Base-by-base conservation (phyloP, 2,797 vertebrate species). In the Hapalemur alaotrensis region DNA sequence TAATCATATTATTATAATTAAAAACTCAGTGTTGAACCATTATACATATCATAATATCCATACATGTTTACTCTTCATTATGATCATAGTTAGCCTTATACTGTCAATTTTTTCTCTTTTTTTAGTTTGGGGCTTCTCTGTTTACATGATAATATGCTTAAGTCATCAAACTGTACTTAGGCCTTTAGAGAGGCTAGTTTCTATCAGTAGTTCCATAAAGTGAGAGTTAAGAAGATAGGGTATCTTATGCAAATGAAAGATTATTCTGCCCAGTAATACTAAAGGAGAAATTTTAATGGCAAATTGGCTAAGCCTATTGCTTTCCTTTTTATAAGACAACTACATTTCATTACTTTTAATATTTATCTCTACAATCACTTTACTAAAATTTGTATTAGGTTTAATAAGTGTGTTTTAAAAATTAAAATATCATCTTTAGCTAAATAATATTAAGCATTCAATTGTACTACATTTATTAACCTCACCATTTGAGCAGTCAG, bases 401-500 rank as follows among this genome's bases (percentile, higher is more conserved):
- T 18, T 50, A 84, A 54, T 15, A 76, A 75, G 15, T 11, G 14
- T 22, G 0, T 18, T 95, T 43, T 28, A 48, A 84, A 83, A 94
- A 48, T 38, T 13, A 75, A 67, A 84, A 32, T 48, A 75, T 12
- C 18, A 73, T 61, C 59, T 73, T 92, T 30, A 70, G 65, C 28
- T 38, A 25, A 18, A 79, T 1, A 6, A 8, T 0, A 46, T 32
- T 22, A 91, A 83, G 32, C 15, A 11, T 7, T 35, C 3, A 3
- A 1, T 12, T 1, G 1, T 0, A 10, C 3, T 9, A 0, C 0
- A 13, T 7, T 22, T 4, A 2, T 57, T 28, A 38, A 7, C 2
- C 98, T 97, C 98, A 99, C 99, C 99, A 93, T 99, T 99, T 75
- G 99, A 99, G 98, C 99, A 99, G 98, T 99, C 99, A 15, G 99